Base-by-base conservation (phyloP, 2,888 invertebrate genomes). In the Drosophila ustulata region DNA sequence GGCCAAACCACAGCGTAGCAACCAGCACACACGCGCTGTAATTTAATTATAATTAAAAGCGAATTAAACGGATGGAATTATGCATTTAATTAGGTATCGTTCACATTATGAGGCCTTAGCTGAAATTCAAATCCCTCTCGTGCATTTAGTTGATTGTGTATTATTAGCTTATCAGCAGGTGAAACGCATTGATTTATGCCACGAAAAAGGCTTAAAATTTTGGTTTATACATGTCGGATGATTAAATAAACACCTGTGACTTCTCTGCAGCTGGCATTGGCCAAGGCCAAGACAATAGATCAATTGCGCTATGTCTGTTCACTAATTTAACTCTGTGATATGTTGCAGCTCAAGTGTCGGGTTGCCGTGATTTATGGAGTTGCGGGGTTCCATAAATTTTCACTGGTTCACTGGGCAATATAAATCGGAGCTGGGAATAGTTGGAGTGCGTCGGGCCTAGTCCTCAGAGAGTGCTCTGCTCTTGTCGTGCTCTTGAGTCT, bases 281-380 rank as follows among this genome's bases (percentile, higher is more conserved):
- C 18, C 18, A 18, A 18, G 18, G 18, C 18, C 18, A 18, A 37
- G 46, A 47, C 26, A 57, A 47, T 37, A 37, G 57, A 57, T 57
- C 37, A 57, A 57, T 28, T 34, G 34, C 47, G 7, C 4, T 25
- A 28, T 3, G 37, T 4, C 7, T 37, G 13, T 32, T 25, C 37
- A 34, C 47, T 57, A 66, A 56, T 66, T 73, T 39, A 57, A 50
- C 46, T 39, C 39, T 50, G n/a, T 28, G 59, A 55, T 86, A 82
- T 78, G 26, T 28, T 72, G 73, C 64, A 69, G 66, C 69, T 74
- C 52, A 81, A 66, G 66, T 70, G 75, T 68, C 73, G 66, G 70
- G 32, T 41, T 51, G 58, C 62, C 46, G 58, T 75, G 82, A 88
- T 88, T 88, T 88, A 86, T 82, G 52, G 68, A 69, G 56, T 73